Conservation (phyloP, 2,888 invertebrate species). For the Andrena trimmerana region DNA sequence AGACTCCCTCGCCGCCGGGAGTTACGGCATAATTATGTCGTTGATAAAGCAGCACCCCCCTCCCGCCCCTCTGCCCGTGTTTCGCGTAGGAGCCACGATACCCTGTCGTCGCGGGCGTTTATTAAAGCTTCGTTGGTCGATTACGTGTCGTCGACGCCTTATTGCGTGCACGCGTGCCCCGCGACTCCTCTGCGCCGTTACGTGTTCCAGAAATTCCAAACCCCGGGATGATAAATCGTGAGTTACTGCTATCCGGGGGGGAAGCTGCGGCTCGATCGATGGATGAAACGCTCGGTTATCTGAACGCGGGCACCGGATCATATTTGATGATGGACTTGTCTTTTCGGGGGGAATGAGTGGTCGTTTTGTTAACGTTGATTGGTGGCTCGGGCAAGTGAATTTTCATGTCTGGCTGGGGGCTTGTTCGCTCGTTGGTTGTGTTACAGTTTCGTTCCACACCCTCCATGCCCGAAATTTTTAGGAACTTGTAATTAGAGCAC, state of each 20-base stretch:
- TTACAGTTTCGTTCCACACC: no score
- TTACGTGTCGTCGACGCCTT: constrained; percentile 41
- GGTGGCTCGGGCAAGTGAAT: no score
- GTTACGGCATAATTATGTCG: constrained; percentile 76
- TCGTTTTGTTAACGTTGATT: no score
- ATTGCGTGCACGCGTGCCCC: neutral
- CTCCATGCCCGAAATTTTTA: no score
- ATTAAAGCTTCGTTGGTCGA: constrained; percentile 57
- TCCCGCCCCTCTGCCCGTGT: constrained; percentile 19
- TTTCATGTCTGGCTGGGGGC: no score
- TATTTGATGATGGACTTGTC: no score
- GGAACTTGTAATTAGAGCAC: no score
- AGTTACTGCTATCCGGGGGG: neutral
- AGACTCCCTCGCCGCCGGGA: constrained; percentile 58
- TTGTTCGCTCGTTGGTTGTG: no score
- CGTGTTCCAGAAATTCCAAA: constrained; percentile 31
- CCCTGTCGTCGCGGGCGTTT: constrained; percentile 30
- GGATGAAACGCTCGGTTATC: neutral
- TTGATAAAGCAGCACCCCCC: constrained; percentile 66
- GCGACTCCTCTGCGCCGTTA: neutral
- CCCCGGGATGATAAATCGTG: neutral
- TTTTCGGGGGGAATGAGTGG: no score
- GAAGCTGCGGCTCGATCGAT: neutral
- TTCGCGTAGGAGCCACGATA: constrained; percentile 14
- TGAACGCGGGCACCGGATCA: neutral